These are phyloP conservation scores for Melanotaenia pygmaea DNA, from an alignment of 2,797 vertebrate species.

Conservation along the genomic window DNA sequence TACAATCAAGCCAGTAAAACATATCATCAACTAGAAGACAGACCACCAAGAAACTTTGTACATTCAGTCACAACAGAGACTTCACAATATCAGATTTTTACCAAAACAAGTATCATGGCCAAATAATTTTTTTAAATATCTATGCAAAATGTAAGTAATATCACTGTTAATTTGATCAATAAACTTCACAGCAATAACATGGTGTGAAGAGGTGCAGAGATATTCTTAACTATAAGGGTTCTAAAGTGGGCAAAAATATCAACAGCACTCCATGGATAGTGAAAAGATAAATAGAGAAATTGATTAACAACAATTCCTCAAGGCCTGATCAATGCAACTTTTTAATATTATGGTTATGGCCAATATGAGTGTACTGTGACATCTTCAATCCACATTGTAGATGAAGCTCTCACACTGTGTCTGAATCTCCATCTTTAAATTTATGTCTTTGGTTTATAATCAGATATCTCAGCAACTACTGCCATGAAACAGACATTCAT, in stretches of 20 bases:
- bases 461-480: slow-evolving; percentile 3
- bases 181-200: background rate
- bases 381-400: background rate
- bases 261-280: background rate
- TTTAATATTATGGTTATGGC: background rate
- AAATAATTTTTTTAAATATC: too few relatives aligned
- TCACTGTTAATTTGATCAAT: background rate
- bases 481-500: slow-evolving; percentile 4
- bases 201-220: background rate
- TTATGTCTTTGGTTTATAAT: slow-evolving; percentile 1
- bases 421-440: background rate
- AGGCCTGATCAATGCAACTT: background rate
- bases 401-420: background rate
- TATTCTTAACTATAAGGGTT: background rate
- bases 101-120: too few relatives aligned
- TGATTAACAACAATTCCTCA: background rate
- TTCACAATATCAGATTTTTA: background rate
- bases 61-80: background rate
- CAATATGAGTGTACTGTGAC: background rate
- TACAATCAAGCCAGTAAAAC: background rate
- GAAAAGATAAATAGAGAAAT: background rate
- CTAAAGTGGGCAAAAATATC: background rate
- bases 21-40: background rate
- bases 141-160: too few relatives aligned
- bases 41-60: too few relatives aligned